These are phyloP conservation scores for Callyntrura guangdongensis DNA, from an alignment of 2,888 invertebrate species.

Conservation along the genomic window DNA sequence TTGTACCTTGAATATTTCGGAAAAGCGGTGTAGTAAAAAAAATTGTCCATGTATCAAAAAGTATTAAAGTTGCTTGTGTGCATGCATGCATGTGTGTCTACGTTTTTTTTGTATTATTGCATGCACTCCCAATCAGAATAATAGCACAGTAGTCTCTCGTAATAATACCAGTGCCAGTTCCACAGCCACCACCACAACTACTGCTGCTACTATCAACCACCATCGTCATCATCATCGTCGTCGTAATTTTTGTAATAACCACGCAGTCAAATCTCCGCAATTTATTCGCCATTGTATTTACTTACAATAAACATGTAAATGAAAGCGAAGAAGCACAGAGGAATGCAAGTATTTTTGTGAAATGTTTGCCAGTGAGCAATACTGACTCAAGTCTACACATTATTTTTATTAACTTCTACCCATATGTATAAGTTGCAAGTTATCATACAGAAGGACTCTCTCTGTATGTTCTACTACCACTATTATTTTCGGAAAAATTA, in stretches of 20 bases:
- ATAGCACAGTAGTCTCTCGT: neutral
- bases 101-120: constrained; percentile 52
- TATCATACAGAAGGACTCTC: constrained; percentile 13
- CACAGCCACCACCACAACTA: constrained; percentile 11
- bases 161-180: constrained; percentile 44
- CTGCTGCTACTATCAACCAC: neutral
- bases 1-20: neutral
- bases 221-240: constrained; percentile 2
- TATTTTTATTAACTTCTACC: constrained; percentile 46
- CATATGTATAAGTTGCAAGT: too few relatives aligned
- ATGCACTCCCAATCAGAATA: constrained; percentile 52
- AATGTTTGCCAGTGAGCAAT: constrained; percentile 48
- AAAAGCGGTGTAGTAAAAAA: constrained; percentile 1
- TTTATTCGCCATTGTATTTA: constrained; percentile 58
- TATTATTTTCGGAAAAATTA: neutral
- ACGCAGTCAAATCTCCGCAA: constrained; percentile 33
- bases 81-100: neutral
- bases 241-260: constrained; percentile 35
- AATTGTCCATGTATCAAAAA: neutral
- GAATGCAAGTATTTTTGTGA: neutral
- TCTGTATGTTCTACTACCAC: neutral
- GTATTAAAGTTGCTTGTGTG: neutral
- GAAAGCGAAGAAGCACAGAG: neutral
- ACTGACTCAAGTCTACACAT: constrained; percentile 31
- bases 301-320: constrained; percentile 33